Base-by-base conservation (phyloP, 2,888 invertebrate genomes). In the Drosophila subsilvestris region DNA sequence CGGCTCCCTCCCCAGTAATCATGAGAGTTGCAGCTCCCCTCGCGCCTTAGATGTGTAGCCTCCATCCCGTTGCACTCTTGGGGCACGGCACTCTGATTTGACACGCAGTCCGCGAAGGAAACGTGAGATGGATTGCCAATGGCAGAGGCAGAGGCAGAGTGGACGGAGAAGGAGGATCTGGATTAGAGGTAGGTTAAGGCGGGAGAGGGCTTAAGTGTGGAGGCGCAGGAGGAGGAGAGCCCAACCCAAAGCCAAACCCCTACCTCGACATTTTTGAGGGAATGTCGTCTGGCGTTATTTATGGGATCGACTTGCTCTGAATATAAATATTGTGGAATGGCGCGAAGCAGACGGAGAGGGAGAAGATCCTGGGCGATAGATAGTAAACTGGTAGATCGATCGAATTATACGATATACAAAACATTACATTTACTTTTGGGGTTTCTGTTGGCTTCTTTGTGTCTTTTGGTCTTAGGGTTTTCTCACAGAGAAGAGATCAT, bases 271-370 rank as follows among this genome's bases (percentile, higher is more conserved):
- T 59, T 47, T 63, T 42, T 51, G 25, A 63, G 60, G 49, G 63
- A 63, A 22, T 44, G 63, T 17, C 12, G n/a, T 37, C 22, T 63
- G 37, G 2, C 37, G 14, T 65, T 65, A 65, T 65, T 66, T 66
- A 66, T 66, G 65, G 65, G 66, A 65, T 49, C 18, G 37, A 43
- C 65, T 66, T 65, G 55, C 55, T 66, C 48, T 65, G 65, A 65
- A 66, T 66, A 49, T 56, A 49, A 65, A 66, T 54, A 49, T 49
- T 17, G 22, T 29, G 42, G 20, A 10, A 42, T 43, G 43, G 14
- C n/a, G 12, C 25, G 25, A 6, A 14, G 7, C 37, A 7, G 27
- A 2, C 17, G 3, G 5, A 3, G 29, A 12, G 61, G 49, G 5
- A 29, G 49, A 47, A 25, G 47, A 55, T 61, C 63, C 43, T 60